phyloP scores from a whole-genome alignment of 2,888 invertebrate species.

The Drosophila buzzatii region DNA sequence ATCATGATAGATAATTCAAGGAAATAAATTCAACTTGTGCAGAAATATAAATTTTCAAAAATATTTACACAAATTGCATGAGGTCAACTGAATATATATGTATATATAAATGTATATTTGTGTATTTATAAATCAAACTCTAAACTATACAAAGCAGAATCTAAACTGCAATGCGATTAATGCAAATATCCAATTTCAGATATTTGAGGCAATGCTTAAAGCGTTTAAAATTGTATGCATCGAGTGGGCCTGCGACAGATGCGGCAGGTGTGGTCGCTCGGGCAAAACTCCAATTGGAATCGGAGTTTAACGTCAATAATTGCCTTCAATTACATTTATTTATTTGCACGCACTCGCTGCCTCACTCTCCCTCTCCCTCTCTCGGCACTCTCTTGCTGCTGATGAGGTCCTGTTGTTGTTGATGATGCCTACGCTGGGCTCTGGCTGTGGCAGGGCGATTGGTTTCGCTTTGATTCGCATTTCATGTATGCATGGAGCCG shows the following conservation, averaged over 20 bases:
- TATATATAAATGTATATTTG: not conserved
- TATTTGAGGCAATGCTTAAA: constrained; percentile 49
- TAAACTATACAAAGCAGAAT: constrained; percentile 1
- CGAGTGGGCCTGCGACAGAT: constrained; percentile 2
- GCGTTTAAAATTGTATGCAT: constrained; percentile 43
- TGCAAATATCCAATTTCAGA: constrained; percentile 58
- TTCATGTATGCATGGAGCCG: constrained; percentile 71
- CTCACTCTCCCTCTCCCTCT: constrained; percentile 10
- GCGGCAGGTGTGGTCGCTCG: constrained; percentile 34
- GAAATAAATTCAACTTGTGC: constrained; percentile 12
- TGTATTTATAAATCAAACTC: not conserved
- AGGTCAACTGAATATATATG: not conserved
- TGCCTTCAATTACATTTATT: constrained; percentile 82
- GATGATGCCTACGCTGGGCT: constrained; percentile 34
- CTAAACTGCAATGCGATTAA: constrained; percentile 35
- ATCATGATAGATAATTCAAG: constrained; percentile 11
- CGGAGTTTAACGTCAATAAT: constrained; percentile 75
- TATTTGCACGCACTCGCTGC: constrained; percentile 66
- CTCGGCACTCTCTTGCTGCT: not conserved
- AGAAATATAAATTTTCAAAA: not conserved
- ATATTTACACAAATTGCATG: constrained; percentile 8
- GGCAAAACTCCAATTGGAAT: constrained; percentile 60
- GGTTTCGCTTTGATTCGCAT: constrained; percentile 79
- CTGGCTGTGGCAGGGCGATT: constrained; percentile 62
- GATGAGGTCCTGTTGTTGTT: constrained; percentile 27